Conservation (phyloP, 2,888 invertebrate genomes). For the Pegoplata infirma region DNA sequence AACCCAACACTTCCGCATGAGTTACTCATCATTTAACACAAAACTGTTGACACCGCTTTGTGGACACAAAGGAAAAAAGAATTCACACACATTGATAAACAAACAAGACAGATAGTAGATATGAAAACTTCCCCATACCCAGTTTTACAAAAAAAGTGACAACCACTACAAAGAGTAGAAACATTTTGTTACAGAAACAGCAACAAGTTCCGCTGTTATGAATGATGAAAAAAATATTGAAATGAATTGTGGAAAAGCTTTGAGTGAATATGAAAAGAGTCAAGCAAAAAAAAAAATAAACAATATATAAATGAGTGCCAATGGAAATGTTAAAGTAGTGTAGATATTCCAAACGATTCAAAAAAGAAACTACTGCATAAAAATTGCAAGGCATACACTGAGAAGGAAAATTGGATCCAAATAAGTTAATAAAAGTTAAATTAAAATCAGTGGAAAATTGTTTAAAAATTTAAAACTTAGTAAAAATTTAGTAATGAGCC, state of each 20-base stretch:
- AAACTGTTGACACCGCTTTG: conserved; percentile 61
- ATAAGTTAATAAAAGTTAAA: not conserved
- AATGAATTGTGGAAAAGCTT: conserved; percentile 30
- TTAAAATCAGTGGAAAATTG: no score
- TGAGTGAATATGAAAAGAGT: conserved; percentile 16
- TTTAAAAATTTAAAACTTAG: no score
- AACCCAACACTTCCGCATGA: conserved; percentile 61
- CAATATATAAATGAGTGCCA: conserved; percentile 2
- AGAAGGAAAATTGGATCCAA: not conserved
- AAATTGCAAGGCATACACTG: conserved; percentile 28
- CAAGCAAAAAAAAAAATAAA: conserved; percentile 9
- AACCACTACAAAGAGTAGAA: conserved; percentile 29
- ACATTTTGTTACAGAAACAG: conserved; percentile 26
- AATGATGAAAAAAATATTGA: conserved; percentile 33
- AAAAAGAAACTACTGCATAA: conserved; percentile 31
- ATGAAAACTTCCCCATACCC: conserved; percentile 55
- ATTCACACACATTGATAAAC: conserved; percentile 44
- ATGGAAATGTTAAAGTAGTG: conserved; percentile 32
- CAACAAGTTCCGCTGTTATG: conserved; percentile 59
- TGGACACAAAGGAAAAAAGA: conserved; percentile 53
- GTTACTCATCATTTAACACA: conserved; percentile 59
- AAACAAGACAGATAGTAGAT: conserved; percentile 54
- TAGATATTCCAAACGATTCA: conserved; percentile 10
- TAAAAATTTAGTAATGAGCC: no score
- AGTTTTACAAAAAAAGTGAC: conserved; percentile 46